Base-by-base conservation (phyloP, 2,797 vertebrate species). In the Craterocephalus amniculus region DNA sequence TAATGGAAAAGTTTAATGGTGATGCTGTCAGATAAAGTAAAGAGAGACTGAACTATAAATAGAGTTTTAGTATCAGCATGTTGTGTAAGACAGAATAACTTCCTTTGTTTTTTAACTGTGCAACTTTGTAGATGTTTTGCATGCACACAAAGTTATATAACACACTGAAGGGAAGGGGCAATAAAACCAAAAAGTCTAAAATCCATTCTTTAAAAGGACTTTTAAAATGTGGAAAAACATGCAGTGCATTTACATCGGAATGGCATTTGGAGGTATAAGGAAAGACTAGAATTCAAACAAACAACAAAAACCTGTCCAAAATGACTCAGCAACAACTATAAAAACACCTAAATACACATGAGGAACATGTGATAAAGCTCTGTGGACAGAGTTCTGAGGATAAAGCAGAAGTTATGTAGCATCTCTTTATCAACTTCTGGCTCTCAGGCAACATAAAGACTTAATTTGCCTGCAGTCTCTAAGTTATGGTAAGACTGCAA, bases 321-420 rank as follows among this genome's bases (percentile, higher is more conserved):
- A 27, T 16, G 18, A 45, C 7, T 52, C 1, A 36, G 3, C 4
- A 54, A 26, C 0, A 63, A n/a, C 32, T 40, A 60, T 16, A 1
- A 68, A 58, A 40, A 31, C 29, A 51, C 24, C 24, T 5, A 18
- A 10, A 66, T 32, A 59, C 48, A 62, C 16, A 12, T 9, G 11
- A 52, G 29, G n/a, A 38, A n/a, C n/a, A n/a, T 32, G 18, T 32
- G 54, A 54, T 62, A 45, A 52, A 29, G 34, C 32, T 26, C 1
- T 57, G 38, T 56, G 3, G 12, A 49, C 12, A 29, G 26, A 63
- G 1, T 31, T 48, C 22, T 26, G 16, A 6, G 4, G 20, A 59
- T 58, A 54, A 65, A 32, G 13, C 43, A 12, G 54, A 43, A 74
- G 51, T 12, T 67, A 27, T 60, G 12, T 35, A 63, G 18, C 32